Percentiles rank a stretch among this genome's conserved stretches.
These are phyloP conservation scores for Enteromius anoplus DNA, from an alignment of 2,797 vertebrate genomes.

Conservation along the genomic window DNA sequence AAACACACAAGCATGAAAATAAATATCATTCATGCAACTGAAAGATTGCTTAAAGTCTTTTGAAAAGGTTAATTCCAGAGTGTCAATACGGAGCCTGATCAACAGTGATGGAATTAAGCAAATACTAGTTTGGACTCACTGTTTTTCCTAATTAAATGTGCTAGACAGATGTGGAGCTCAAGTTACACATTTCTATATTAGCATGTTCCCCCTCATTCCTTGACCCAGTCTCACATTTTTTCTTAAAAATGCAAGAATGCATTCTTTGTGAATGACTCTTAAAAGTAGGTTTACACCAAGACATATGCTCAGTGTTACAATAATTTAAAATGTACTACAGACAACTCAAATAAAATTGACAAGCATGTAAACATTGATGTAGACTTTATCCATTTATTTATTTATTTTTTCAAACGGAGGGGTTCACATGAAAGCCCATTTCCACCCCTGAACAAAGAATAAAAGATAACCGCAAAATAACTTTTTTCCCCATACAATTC, in stretches of 20 bases:
- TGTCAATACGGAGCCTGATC: neutral
- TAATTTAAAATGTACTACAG: neutral
- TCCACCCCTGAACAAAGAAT: no score
- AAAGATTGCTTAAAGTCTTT: neutral
- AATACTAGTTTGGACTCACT: neutral
- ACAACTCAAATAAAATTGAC: neutral
- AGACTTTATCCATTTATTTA: no score
- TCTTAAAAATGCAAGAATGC: neutral
- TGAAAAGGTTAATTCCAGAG: neutral
- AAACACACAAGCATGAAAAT: conserved; percentile 20
- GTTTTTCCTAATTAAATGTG: neutral
- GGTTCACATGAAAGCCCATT: no score
- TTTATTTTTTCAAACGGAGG: no score
- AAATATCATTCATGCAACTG: neutral
- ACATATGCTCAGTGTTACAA: neutral
- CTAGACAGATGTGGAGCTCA: neutral
- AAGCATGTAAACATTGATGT: neutral
- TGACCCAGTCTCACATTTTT: neutral
- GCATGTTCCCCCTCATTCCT: neutral
- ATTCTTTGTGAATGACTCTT: neutral
- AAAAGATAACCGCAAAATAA: no score
- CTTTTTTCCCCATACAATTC: no score
- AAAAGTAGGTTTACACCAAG: neutral
- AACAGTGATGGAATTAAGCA: neutral
- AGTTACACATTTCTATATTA: neutral